Percentiles rank a stretch among this genome's conserved stretches.
phyloP scores from a whole-genome alignment of 2,797 vertebrate genomes.

The Zalophus californianus region DNA sequence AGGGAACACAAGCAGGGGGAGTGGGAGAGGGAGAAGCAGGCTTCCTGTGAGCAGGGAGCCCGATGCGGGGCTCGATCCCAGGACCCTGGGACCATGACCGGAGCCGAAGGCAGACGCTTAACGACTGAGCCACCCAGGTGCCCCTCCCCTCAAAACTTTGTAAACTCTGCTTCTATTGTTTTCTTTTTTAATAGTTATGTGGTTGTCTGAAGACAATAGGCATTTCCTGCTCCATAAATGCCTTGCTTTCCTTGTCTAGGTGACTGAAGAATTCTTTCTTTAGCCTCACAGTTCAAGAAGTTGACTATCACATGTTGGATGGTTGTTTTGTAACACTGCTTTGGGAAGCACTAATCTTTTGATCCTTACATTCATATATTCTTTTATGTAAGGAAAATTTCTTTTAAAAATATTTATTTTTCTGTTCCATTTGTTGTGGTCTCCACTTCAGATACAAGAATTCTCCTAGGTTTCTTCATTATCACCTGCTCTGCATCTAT shows the following conservation, averaged over 20 bases:
- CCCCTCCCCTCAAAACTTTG: not conserved
- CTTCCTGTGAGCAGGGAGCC: too few species aligned
- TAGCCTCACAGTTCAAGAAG: not conserved
- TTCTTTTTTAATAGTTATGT: not conserved
- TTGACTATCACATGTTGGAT: not conserved
- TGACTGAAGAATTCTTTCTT: not conserved
- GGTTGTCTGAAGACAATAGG: not conserved
- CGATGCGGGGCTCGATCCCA: too few species aligned
- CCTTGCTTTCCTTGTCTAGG: not conserved
- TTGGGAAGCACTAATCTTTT: constrained; percentile 14
- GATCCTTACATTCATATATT: not conserved
- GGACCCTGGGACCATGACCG: too few species aligned
- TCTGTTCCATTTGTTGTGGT: not conserved
- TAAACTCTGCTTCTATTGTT: not conserved
- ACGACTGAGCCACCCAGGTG: too few species aligned
- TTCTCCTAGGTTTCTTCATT: not conserved
- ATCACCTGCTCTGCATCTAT: not conserved
- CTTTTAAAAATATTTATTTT: not conserved
- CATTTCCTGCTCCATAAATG: not conserved
- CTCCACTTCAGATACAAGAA: not conserved
- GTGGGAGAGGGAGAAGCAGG: too few species aligned
- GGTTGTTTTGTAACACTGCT: not conserved
- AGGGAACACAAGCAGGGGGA: too few species aligned
- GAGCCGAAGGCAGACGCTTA: too few species aligned
- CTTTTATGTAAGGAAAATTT: not conserved